These are phyloP conservation scores for Oncopeltus fasciatus DNA, from an alignment of 1,140 invertebrate genomes.

Conservation along the genomic window DNA sequence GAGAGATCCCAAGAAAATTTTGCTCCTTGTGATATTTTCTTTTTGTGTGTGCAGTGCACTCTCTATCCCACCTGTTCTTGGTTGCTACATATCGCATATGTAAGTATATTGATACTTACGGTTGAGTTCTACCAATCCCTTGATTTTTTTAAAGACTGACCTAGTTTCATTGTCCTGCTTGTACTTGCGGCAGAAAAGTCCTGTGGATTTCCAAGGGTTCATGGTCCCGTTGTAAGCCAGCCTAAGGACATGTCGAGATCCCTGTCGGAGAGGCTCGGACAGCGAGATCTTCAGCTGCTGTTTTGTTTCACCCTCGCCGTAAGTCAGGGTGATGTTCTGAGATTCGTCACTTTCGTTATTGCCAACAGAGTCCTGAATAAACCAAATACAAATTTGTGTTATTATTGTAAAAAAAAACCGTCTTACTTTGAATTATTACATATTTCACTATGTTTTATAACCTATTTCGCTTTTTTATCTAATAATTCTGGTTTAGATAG, in stretches of 20 bases:
- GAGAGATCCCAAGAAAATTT: neutral
- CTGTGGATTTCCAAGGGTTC: constrained; percentile 12
- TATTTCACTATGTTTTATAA: no score
- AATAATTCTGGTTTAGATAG: neutral
- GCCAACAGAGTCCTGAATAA: neutral
- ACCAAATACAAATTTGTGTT: neutral
- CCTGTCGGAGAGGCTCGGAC: neutral
- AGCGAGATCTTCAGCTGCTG: neutral
- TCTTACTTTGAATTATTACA: no score
- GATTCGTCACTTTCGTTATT: neutral
- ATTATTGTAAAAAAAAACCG: no score
- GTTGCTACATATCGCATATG: no score
- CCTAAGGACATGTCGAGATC: constrained; percentile 6
- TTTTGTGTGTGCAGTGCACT: no score
- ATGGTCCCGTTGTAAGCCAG: constrained; percentile 18
- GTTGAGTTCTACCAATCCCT: neutral
- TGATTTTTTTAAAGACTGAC: neutral
- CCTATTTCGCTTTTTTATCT: neutral
- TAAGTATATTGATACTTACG: neutral
- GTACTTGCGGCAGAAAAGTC: constrained; percentile 13
- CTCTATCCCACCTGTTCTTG: no score
- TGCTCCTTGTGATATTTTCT: no score
- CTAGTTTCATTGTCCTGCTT: constrained; percentile 7
- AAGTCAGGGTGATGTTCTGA: neutral
- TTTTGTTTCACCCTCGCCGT: neutral